Base-by-base conservation (phyloP, 92 coral and sea anemone species). In the Umimayanthus kanabou region DNA sequence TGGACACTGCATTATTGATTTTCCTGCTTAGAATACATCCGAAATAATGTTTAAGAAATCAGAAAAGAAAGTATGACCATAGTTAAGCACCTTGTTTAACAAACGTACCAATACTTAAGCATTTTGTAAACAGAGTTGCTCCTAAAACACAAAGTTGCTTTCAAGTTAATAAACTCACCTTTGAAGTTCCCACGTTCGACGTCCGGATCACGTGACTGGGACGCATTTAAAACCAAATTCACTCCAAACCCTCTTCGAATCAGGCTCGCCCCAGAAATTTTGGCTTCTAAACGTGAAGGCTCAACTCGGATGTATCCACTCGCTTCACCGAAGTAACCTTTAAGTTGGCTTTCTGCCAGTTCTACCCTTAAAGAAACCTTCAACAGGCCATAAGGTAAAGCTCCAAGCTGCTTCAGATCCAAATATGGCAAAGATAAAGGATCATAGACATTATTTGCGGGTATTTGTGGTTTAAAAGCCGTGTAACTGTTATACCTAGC, bases 121-220 rank as follows among this genome's bases (percentile, higher is more conserved):
- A 71, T 33, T 71, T 71, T 40, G 76, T 9, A 71, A 28, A 71
- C 20, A 26, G 39, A 3, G 33, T 2, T 33, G 49, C 79, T 42
- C 39, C 42, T 22, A 20, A 33, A 74, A 42, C 23, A 33, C 20
- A 15, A 74, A 2, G 16, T 42, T 33, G 8, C 3, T 25, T 74
- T 15, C 4, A 10, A n/a, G 22, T 42, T 2, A 74, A 6, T 26
- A 22, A 29, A 33, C 88, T 42, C 88, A 91, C 96, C 96, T 89
- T 90, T 82, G 22, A 85, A 67, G 80, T 84, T 83, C 49, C 50
- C 89, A 0, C 61, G 65, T 15, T 93, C 94, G 53, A 89, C 88
- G 73, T 93, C 96, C 39, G 96, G 96, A 81, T 93, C 96, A 87
- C 90, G 78, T 0, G 96, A 93, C 22, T 66, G 47, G 11, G 88